Evolutionary conservation across 2,797 vertebrate genomes (phyloP).

Genomic region (Neosilurus hyrtlii): DNA sequence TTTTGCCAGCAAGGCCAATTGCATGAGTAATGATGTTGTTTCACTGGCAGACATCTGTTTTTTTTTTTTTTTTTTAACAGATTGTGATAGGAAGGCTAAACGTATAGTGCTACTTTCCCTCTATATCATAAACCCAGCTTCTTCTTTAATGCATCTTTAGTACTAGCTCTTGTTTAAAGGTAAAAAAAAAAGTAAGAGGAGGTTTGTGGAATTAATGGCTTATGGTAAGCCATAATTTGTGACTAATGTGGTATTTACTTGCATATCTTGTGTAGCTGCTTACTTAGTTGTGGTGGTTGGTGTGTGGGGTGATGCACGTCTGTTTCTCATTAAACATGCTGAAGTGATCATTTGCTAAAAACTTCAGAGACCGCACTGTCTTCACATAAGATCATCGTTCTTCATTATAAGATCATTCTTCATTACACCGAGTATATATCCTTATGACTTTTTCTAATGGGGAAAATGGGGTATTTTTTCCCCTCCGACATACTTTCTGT

Average conservation of each 20-base stretch:
- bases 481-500: not conserved
- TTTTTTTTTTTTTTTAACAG: conserved; percentile 34
- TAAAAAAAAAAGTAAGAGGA: conserved; percentile 1
- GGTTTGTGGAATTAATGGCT: not conserved
- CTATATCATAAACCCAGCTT: not conserved
- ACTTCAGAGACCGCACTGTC: not conserved
- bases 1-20: conserved; percentile 29
- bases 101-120: not conserved
- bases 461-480: not conserved
- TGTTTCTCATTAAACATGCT: conserved; percentile 1
- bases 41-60: conserved; percentile 52
- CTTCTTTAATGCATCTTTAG: not conserved
- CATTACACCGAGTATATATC: not conserved
- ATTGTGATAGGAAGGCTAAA: not conserved
- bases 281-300: conserved; percentile 3
- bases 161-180: not conserved
- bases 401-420: no score
- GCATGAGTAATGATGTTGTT: conserved; percentile 57
- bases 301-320: conserved; percentile 3
- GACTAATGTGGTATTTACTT: conserved; percentile 17
- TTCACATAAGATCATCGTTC: conserved; percentile 1
- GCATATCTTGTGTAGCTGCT: conserved; percentile 2
- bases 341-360: not conserved
- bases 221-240: conserved; percentile 4
- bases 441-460: not conserved